Base-by-base conservation (phyloP, 2,888 invertebrate genomes). In the Chydorus sphaericus region DNA sequence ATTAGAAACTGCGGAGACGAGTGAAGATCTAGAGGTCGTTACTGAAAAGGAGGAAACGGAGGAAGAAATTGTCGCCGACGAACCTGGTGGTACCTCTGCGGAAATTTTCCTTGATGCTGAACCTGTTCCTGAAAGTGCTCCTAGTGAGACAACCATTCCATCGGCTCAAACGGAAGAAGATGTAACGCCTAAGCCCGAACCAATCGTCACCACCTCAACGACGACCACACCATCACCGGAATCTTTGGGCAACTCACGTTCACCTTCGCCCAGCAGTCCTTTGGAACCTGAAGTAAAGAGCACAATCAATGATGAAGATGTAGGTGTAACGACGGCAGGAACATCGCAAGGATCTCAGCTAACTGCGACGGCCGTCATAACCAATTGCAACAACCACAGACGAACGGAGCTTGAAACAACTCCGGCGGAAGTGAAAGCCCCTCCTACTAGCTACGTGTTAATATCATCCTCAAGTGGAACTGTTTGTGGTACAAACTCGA, bases 341-440 rank as follows among this genome's bases (percentile, higher is more conserved):
- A 44, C 44, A 10, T 44, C 44, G 3, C n/a, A n/a, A n/a, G 44
- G 44, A 44, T 44, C 44, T 44, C 44, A 44, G n/a, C n/a, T n/a
- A 26, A 14, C 44, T 8, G 28, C 14, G n/a, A 23, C 28, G 11
- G 44, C 26, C 26, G n/a, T 44, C 44, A 44, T 44, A 23, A 16
- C 44, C 44, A 44, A 44, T n/a, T 44, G 44, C 26, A 18, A 39
- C 23, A 16, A 23, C 20, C 26, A 44, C 11, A 44, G 28, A 44
- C 44, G 44, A 14, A 26, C 44, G 44, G 28, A 10, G 18, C 26
- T 26, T 26, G 26, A 44, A 4, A 14, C 14, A 6, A 14, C 14
- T n/a, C 23, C 44, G 20, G 26, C 26, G 14, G 44, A 44, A 23
- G 11, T 28, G 26, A 33, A 33, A 14, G 8, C 44, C 4, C 26